phyloP scores from a whole-genome alignment of 1,140 invertebrate genomes.

The Eulimnadia texana region DNA sequence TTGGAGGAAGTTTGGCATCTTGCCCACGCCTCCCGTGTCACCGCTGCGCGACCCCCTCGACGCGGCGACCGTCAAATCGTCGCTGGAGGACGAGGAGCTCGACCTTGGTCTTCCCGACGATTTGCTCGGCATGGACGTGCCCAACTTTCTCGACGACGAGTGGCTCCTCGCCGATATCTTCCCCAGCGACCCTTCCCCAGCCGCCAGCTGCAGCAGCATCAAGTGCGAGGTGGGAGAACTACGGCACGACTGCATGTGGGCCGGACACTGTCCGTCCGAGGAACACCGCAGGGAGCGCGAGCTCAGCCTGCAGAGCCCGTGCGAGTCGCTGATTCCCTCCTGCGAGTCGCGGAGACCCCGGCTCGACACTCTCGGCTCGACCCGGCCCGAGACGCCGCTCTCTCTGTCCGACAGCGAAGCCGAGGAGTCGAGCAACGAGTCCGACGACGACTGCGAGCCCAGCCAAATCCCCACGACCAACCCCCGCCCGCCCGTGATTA shows the following conservation, averaged over 20 bases:
- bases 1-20: background rate
- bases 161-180: background rate
- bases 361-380: slow-evolving; percentile 5
- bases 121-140: slow-evolving; percentile 3
- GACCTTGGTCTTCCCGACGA: slow-evolving; percentile 6
- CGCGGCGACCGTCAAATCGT: background rate
- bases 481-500: slow-evolving; percentile 21
- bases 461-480: slow-evolving; percentile 22
- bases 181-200: background rate
- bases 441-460: slow-evolving; percentile 28
- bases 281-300: slow-evolving; percentile 16
- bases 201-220: background rate
- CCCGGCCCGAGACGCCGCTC: slow-evolving; percentile 15
- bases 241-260: slow-evolving; percentile 51
- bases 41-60: slow-evolving; percentile 5
- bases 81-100: slow-evolving; percentile 13
- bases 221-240: slow-evolving; percentile 26
- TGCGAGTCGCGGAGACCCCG: background rate
- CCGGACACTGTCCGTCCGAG: slow-evolving; percentile 33
- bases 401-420: slow-evolving; percentile 14
- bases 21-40: slow-evolving; percentile 13
- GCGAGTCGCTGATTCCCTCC: background rate
- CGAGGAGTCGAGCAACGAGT: slow-evolving; percentile 16
- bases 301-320: background rate
- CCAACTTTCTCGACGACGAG: slow-evolving; percentile 4